Conservation (phyloP, 2,888 invertebrate species). For the Drosophila diplacantha region DNA sequence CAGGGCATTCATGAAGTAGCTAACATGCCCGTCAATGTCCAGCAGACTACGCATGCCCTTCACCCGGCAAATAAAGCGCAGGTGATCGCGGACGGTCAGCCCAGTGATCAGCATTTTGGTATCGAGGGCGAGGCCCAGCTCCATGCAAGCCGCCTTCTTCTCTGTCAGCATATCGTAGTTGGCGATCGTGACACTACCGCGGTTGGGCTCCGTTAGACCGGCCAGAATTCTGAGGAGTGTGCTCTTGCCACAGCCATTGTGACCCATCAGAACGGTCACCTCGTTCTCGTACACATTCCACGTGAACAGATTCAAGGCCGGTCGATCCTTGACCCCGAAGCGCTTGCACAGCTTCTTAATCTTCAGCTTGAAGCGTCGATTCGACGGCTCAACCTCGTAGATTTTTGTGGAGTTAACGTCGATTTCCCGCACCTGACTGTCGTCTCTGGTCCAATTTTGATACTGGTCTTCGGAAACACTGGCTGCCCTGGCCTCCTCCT, state of each 20-base stretch:
- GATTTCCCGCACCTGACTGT: slow-evolving; percentile 21
- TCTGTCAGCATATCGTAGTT: slow-evolving; percentile 83
- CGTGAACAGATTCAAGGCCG: slow-evolving; percentile 83
- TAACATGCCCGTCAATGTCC: slow-evolving; percentile 79
- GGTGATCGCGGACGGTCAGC: slow-evolving; percentile 88
- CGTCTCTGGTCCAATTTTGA: slow-evolving; percentile 31
- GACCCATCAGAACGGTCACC: slow-evolving; percentile 83
- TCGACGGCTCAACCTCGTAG: slow-evolving; percentile 79
- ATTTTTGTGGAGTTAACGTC: slow-evolving; percentile 57
- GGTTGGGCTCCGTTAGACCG: slow-evolving; percentile 83
- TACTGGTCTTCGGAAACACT: slow-evolving; percentile 32
- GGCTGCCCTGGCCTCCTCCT: not conserved
- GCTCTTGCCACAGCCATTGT: slow-evolving; percentile 88
- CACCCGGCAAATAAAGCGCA: slow-evolving; percentile 87
- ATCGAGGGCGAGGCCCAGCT: slow-evolving; percentile 88
- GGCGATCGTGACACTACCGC: slow-evolving; percentile 84
- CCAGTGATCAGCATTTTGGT: slow-evolving; percentile 81
- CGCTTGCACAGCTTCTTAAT: slow-evolving; percentile 80
- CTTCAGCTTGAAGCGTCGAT: slow-evolving; percentile 76
- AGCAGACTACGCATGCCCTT: slow-evolving; percentile 80
- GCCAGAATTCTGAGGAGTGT: slow-evolving; percentile 94
- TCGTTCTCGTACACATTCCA: slow-evolving; percentile 86
- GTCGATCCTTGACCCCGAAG: slow-evolving; percentile 81
- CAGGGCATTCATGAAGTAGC: slow-evolving; percentile 81
- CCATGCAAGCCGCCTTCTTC: slow-evolving; percentile 81